Percentiles rank a stretch among this genome's conserved stretches.
phyloP scores from a whole-genome alignment of 2,113 vertebrate species.

The Etia nguti region DNA sequence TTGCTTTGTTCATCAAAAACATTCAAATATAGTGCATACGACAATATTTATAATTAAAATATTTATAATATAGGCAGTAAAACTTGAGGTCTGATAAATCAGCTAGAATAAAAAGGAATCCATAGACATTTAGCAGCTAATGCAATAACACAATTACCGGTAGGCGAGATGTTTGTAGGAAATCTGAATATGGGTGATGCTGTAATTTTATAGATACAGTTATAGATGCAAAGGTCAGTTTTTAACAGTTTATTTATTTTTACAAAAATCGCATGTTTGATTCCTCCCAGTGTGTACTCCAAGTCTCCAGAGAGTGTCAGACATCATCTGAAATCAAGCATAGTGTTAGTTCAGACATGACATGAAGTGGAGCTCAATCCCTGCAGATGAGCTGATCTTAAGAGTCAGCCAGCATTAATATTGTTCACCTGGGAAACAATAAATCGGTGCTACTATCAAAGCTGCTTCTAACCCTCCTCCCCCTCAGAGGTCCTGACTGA shows the following conservation, averaged over 20 bases:
- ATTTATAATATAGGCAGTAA: neutral
- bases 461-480: neutral
- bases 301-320: neutral
- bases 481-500: neutral
- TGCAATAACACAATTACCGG: accelerated
- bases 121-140: neutral
- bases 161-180: neutral
- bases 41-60: neutral
- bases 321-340: neutral
- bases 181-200: neutral
- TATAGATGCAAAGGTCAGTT: neutral
- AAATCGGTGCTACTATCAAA: neutral
- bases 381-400: neutral
- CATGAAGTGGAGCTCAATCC: neutral
- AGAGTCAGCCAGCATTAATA: neutral
- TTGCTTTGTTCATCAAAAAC: neutral
- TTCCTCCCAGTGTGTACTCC: neutral
- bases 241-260: neutral
- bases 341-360: neutral
- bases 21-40: neutral
- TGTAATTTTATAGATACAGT: accelerated
- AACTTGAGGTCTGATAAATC: neutral
- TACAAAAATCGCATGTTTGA: neutral
- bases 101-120: neutral
- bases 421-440: neutral